phyloP scores from a whole-genome alignment of 1,140 invertebrate species.

The Drosophila simulans region DNA sequence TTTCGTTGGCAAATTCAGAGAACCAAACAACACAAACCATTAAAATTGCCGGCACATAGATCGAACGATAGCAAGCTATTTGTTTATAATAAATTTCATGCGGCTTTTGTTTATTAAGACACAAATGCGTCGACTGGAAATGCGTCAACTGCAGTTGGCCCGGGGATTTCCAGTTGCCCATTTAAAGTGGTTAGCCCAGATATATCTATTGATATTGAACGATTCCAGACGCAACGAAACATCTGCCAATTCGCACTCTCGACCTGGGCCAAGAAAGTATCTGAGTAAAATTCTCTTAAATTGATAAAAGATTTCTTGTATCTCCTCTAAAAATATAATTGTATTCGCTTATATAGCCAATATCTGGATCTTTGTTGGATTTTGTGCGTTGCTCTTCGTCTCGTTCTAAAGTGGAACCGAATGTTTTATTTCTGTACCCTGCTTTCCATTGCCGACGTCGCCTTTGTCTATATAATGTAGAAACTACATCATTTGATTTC shows the following conservation, averaged over 20 bases:
- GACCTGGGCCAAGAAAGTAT: constrained; percentile 52
- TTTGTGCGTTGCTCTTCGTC: constrained; percentile 14
- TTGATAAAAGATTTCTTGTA: constrained; percentile 6
- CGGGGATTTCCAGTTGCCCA: constrained; percentile 24
- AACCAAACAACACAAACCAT: constrained; percentile 53
- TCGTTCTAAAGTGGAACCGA: constrained; percentile 44
- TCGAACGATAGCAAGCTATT: constrained; percentile 49
- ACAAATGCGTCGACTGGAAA: constrained; percentile 54
- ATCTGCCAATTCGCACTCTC: constrained; percentile 70
- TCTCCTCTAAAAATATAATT: constrained; percentile 23
- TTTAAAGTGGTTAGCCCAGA: constrained; percentile 18
- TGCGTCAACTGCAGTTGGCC: constrained; percentile 51
- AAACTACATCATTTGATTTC: constrained; percentile 71
- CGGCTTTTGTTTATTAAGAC: constrained; percentile 51
- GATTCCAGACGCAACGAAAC: constrained; percentile 27
- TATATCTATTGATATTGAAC: constrained; percentile 12
- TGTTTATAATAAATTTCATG: constrained; percentile 75
- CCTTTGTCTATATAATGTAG: constrained; percentile 43
- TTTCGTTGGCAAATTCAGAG: constrained; percentile 21
- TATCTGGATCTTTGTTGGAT: constrained; percentile 33
- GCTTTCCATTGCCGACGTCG: constrained; percentile 30
- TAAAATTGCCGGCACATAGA: constrained; percentile 62
- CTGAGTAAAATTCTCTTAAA: constrained; percentile 7
- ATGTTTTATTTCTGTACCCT: constrained; percentile 49
- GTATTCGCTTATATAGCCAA: constrained; percentile 15